Conservation (phyloP, 2,113 vertebrate species). For the Procavia capensis region DNA sequence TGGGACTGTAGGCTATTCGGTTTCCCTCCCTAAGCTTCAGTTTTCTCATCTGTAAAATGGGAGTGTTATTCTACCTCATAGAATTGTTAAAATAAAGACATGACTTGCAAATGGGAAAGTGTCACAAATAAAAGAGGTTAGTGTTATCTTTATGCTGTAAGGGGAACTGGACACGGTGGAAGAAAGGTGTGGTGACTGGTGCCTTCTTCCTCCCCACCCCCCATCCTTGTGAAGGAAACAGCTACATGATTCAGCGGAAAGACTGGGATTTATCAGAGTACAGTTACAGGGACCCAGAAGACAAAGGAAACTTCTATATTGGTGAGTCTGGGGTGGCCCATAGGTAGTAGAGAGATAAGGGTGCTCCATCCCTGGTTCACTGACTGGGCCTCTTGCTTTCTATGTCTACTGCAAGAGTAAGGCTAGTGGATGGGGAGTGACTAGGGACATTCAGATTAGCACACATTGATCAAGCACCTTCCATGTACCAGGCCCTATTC, state of each 20-base stretch:
- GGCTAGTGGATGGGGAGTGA: not conserved
- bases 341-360: not conserved
- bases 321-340: constrained; percentile 73
- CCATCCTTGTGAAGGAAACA: constrained; percentile 80
- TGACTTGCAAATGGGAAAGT: not conserved
- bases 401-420: not conserved
- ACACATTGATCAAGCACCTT: not conserved
- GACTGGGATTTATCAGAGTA: constrained; percentile 86
- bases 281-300: constrained; percentile 78
- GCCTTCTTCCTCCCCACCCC: accelerated
- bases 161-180: not conserved
- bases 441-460: not conserved
- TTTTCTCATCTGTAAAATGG: constrained; percentile 43
- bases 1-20: not conserved
- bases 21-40: not conserved
- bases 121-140: not conserved
- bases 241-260: constrained; percentile 85
- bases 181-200: not conserved
- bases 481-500: not conserved
- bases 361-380: not conserved
- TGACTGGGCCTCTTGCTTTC: not conserved
- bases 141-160: not conserved
- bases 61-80: not conserved
- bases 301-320: constrained; percentile 84
- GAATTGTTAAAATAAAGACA: not conserved